Conservation (phyloP, 2,797 vertebrate species). For the Melopsittacus undulatus region DNA sequence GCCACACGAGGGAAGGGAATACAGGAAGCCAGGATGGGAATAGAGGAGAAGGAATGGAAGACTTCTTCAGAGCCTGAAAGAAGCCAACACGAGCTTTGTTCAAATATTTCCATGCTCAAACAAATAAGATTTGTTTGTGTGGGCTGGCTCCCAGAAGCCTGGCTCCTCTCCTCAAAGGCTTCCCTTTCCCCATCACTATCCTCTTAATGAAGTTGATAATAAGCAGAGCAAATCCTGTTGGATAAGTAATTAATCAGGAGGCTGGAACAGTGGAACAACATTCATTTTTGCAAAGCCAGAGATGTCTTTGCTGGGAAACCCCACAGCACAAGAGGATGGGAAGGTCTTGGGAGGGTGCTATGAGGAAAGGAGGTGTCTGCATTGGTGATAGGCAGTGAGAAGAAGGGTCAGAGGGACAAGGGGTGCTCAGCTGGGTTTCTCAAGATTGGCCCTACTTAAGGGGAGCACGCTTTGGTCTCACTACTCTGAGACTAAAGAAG, state of each 20-base stretch:
- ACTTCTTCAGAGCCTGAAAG: background rate
- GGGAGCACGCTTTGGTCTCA: background rate
- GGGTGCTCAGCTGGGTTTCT: background rate
- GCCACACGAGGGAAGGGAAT: too few species aligned
- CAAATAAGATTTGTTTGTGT: background rate
- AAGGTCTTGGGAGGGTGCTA: background rate
- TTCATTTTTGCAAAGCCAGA: background rate
- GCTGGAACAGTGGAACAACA: background rate
- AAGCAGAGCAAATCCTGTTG: background rate
- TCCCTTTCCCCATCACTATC: background rate
- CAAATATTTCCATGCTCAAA: background rate
- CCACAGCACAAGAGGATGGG: background rate
- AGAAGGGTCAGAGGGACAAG: background rate
- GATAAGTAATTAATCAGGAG: background rate
- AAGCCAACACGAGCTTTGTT: background rate
- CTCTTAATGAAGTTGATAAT: background rate
- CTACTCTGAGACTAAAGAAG: background rate
- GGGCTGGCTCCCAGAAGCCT: background rate
- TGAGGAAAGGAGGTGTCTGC: background rate
- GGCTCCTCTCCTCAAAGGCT: background rate
- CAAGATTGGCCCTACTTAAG: background rate
- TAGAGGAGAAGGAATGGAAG: background rate
- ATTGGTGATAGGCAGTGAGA: background rate
- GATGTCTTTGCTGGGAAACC: background rate
- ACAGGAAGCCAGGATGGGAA: background rate